Base-by-base conservation (phyloP, 2,797 vertebrate genomes). In the Rachycentron canadum region DNA sequence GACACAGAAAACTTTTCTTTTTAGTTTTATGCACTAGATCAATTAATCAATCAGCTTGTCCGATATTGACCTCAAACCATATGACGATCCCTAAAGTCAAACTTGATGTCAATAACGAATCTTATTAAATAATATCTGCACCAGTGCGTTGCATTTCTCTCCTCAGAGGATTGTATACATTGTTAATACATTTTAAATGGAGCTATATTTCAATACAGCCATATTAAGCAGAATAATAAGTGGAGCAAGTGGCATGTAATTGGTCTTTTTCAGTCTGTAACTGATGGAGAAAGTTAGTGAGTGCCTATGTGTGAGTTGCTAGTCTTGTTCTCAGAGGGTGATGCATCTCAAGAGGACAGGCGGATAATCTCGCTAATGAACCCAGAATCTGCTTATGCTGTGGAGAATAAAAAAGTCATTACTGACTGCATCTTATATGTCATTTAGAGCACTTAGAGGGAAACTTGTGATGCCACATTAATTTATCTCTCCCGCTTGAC, bases 281-380 rank as follows among this genome's bases (percentile, higher is more conserved):
- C 47, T 71, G 68, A 76, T 78, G 76, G 78, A 83, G 71, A 83
- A 86, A 76, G 76, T 86, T 82, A 10, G 80, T 1, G 8, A 13
- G 71, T 69, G 41, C 72, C 66, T 69, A 41, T 41, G 60, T 47
- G 73, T 53, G 55, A 63, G 76, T 63, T 57, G 23, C 26, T 60
- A 12, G 62, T 73, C 53, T 75, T 67, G 38, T 70, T 85, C 79
- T 83, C 68, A 58, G 50, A 79, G 85, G 83, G 83, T 86, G 88
- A 90, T 91, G 90, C 72, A 76, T 93, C 89, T 92, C 69, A 36
- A 81, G 87, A 87, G 84, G 86, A 92, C 88, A 86, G 88, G 83
- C 81, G 23, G 84, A 93, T 93, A 88, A 94, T 93, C 92, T 91
- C 82, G 36, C 91, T 91, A 91, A 93, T 93, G 89, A 94, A 91